A percentile compares a stretch with the other conserved stretches of the same genome.
These are phyloP conservation scores for Podiceps cristatus DNA, from an alignment of 2,113 vertebrate genomes.

Conservation along the genomic window DNA sequence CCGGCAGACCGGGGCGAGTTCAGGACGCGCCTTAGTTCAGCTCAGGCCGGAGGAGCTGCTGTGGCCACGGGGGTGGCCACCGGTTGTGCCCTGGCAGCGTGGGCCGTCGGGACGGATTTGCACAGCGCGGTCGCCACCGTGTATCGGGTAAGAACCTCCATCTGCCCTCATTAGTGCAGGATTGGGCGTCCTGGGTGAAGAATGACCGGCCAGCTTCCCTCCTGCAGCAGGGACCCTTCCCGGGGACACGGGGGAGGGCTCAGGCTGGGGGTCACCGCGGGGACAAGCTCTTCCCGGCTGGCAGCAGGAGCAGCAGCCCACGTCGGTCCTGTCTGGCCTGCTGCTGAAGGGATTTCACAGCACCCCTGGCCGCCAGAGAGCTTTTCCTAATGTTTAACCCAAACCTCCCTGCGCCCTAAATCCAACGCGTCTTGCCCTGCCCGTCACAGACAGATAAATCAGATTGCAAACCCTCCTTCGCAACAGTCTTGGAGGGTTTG, in stretches of 20 bases:
- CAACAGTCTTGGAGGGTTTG: not conserved
- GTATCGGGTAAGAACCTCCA: not conserved
- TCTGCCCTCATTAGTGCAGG: rapidly evolving
- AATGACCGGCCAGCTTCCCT: not conserved
- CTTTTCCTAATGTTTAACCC: not conserved
- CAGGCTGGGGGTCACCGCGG: not conserved
- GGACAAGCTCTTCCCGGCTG: rapidly evolving
- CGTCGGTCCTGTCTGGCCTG: not conserved
- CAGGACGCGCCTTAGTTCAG: not conserved
- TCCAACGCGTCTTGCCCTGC: not conserved
- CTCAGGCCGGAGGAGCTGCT: not conserved
- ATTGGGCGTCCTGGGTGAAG: not conserved
- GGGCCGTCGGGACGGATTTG: too few species aligned
- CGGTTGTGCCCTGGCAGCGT: too few species aligned
- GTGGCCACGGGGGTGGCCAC: not conserved
- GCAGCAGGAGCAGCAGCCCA: not conserved
- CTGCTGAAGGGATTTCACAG: not conserved
- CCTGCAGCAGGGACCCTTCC: not conserved
- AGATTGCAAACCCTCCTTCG: not conserved
- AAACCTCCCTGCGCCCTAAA: not conserved
- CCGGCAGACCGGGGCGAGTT: not conserved
- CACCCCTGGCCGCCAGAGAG: rapidly evolving
- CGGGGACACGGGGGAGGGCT: not conserved
- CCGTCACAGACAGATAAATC: not conserved
- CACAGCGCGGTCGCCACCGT: rapidly evolving